Evolutionary conservation across 2,797 vertebrate genomes (phyloP).

Genomic region (Pangasius djambal): DNA sequence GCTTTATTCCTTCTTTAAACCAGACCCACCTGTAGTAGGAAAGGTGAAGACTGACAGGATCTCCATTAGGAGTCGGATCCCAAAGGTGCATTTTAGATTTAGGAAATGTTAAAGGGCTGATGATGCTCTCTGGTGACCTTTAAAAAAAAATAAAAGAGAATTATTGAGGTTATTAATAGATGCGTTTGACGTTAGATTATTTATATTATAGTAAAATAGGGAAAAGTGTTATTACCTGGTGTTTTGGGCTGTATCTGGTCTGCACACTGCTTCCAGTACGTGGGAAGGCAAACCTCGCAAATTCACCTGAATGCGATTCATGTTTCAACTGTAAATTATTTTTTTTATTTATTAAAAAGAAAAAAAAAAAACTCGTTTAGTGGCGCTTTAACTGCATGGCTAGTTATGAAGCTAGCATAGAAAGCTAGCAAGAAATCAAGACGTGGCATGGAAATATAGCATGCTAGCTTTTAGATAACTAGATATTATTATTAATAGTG

Average conservation of each 20-base stretch:
- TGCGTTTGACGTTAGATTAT: neutral
- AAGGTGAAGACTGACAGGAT: slow-evolving; percentile 78
- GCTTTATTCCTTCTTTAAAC: neutral
- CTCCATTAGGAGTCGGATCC: slow-evolving; percentile 83
- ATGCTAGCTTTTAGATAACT: neutral
- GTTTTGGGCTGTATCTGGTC: slow-evolving; percentile 57
- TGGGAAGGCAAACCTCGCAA: slow-evolving; percentile 64
- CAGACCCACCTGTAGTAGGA: slow-evolving; percentile 81
- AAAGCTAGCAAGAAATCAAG: neutral
- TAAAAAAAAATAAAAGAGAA: neutral
- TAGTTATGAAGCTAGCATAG: neutral
- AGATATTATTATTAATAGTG: neutral
- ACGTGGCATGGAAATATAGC: neutral
- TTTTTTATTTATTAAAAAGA: too few species aligned
- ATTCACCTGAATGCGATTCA: slow-evolving; percentile 65
- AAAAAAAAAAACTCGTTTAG: neutral
- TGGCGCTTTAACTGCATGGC: slow-evolving; percentile 1
- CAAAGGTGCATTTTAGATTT: slow-evolving; percentile 85
- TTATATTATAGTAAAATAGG: neutral
- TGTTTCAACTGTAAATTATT: slow-evolving; percentile 11
- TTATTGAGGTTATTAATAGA: neutral
- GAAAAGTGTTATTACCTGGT: slow-evolving; percentile 52
- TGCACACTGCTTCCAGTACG: slow-evolving; percentile 61
- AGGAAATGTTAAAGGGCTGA: slow-evolving; percentile 83
- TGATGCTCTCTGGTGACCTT: slow-evolving; percentile 54